Conservation (phyloP, 2,797 vertebrate genomes). For the Micromesistius poutassou region DNA sequence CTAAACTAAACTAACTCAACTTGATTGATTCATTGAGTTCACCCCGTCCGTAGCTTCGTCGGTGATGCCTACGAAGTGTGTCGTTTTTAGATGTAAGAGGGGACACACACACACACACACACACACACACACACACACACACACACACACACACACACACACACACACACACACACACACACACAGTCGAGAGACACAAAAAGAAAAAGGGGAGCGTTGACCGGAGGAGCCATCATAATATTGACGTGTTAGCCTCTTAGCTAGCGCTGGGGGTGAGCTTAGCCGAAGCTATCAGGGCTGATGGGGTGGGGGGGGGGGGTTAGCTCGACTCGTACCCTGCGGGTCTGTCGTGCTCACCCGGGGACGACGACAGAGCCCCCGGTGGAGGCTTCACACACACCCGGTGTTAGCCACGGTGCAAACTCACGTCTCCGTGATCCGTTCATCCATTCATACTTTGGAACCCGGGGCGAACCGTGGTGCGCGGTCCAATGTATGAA, state of each 20-base stretch:
- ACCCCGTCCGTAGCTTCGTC: slow-evolving; percentile 47
- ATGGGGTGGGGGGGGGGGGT: too few relatives aligned
- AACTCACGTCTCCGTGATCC: not conserved
- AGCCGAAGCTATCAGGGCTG: not conserved
- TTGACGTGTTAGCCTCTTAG: not conserved
- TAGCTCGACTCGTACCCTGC: not conserved
- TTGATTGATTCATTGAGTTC: slow-evolving; percentile 47
- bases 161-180: too few relatives aligned
- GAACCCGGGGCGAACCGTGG: too few relatives aligned
- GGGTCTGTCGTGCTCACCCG: not conserved
- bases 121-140: too few relatives aligned
- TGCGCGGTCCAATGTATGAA: too few relatives aligned
- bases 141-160: too few relatives aligned
- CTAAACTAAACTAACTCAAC: slow-evolving; percentile 34
- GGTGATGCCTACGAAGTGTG: slow-evolving; percentile 11
- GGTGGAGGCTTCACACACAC: not conserved
- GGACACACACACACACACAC: too few relatives aligned
- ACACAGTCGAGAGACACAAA: not conserved
- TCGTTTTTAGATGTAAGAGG: not conserved
- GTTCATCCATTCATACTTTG: too few relatives aligned
- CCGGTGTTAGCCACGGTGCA: not conserved
- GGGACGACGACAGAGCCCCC: not conserved
- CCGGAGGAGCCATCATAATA: not conserved
- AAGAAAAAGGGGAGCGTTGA: too few relatives aligned
- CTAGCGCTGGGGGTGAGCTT: not conserved